These are phyloP conservation scores for Marmota flaviventris DNA, from an alignment of 2,113 vertebrate species.

Conservation along the genomic window DNA sequence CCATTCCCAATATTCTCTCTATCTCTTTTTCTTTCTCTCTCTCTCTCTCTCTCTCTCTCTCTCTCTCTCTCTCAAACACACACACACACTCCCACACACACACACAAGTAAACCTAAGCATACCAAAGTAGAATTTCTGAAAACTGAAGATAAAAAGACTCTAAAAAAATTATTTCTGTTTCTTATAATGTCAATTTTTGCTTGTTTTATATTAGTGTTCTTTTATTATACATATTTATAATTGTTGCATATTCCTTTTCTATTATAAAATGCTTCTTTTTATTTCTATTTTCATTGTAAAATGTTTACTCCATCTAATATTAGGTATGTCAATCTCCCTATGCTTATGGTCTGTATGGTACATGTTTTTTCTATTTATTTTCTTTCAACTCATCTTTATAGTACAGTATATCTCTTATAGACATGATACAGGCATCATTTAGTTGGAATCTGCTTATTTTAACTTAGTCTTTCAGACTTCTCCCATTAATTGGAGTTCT, in stretches of 20 bases:
- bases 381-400: not conserved
- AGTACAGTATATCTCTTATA: not conserved
- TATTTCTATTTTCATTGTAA: not conserved
- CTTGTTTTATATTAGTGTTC: not conserved
- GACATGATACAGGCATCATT: not conserved
- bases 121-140: not conserved
- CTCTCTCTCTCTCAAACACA: too few relatives aligned
- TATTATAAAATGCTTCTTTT: slow-evolving; percentile 4
- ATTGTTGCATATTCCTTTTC: not conserved
- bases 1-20: too few relatives aligned
- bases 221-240: not conserved
- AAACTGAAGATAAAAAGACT: slow-evolving; percentile 12
- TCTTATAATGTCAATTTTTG: not conserved
- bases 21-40: too few relatives aligned
- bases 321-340: not conserved
- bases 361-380: not conserved
- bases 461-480: not conserved
- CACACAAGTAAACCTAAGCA: not conserved
- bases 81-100: too few relatives aligned
- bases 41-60: too few relatives aligned
- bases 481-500: not conserved
- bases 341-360: not conserved
- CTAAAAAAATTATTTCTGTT: not conserved
- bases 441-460: not conserved
- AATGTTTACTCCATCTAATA: not conserved